Conservation (phyloP, 2,888 invertebrate species). For the Parnassius orleans region DNA sequence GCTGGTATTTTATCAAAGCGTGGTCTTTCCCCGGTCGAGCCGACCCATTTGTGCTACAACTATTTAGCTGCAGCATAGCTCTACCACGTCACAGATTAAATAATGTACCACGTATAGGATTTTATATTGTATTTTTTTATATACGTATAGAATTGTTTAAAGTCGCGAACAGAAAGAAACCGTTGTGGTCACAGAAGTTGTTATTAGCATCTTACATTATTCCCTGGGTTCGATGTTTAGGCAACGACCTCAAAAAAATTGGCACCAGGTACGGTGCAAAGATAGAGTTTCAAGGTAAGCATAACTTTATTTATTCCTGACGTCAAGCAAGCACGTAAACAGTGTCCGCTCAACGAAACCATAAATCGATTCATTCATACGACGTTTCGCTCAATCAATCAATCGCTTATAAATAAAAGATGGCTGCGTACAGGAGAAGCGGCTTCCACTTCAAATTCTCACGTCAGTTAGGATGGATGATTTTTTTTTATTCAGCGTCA, state of each 20-base stretch:
- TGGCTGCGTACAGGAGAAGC: slow-evolving; percentile 53
- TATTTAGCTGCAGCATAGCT: too few species aligned
- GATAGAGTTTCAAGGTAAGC: slow-evolving; percentile 23
- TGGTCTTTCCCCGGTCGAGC: too few species aligned
- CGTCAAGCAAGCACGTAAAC: slow-evolving; percentile 66
- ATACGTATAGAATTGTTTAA: too few species aligned
- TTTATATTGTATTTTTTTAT: too few species aligned
- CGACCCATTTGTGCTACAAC: too few species aligned
- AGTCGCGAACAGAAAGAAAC: too few species aligned
- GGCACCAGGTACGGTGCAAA: neutral
- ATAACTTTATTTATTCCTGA: slow-evolving; percentile 53
- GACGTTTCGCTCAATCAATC: slow-evolving; percentile 72
- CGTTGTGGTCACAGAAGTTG: too few species aligned
- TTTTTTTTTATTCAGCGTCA: slow-evolving; percentile 38
- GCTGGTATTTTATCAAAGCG: too few species aligned
- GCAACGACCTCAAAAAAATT: neutral
- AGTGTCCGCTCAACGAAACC: slow-evolving; percentile 59
- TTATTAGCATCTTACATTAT: slow-evolving; percentile 1
- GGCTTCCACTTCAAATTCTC: slow-evolving; percentile 56
- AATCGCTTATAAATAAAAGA: slow-evolving; percentile 74
- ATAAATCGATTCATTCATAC: slow-evolving; percentile 75
- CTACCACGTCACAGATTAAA: too few species aligned
- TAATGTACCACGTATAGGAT: too few species aligned
- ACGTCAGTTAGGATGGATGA: slow-evolving; percentile 57
- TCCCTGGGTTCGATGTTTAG: neutral